Evolutionary conservation across 2,888 invertebrate species (phyloP).

Genomic region (Schizotus pectinicornis): DNA sequence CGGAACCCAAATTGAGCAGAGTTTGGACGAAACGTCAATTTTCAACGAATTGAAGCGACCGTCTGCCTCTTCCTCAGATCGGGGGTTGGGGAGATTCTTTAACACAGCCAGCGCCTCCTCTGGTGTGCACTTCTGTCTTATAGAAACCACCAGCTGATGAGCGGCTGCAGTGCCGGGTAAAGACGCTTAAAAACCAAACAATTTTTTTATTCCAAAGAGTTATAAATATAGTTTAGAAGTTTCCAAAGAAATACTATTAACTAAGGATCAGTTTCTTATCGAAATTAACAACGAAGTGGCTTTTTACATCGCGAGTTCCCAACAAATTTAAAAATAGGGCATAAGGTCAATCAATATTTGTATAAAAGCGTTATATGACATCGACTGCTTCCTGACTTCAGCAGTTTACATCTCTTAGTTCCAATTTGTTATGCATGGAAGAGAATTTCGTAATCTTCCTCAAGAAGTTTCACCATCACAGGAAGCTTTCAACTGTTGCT

Average conservation of each 20-base stretch:
- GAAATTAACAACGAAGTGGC: no score
- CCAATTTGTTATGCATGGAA: conserved; percentile 21
- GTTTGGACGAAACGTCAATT: conserved; percentile 97
- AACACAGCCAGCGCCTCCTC: conserved; percentile 89
- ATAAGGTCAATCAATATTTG: no score
- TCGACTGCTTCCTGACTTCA: not conserved
- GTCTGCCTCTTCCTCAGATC: conserved; percentile 76
- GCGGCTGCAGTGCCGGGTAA: conserved; percentile 84
- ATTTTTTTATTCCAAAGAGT: no score
- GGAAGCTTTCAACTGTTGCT: conserved; percentile 14
- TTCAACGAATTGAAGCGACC: conserved; percentile 88
- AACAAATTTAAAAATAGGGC: no score
- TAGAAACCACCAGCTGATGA: conserved; percentile 84
- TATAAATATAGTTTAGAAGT: no score
- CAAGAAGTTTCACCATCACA: conserved; percentile 14
- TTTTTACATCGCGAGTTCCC: no score
- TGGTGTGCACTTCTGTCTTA: conserved; percentile 87
- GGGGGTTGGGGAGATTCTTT: conserved; percentile 84
- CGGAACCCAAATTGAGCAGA: conserved; percentile 89
- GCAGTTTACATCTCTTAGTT: not conserved
- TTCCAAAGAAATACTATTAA: no score
- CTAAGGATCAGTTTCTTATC: no score
- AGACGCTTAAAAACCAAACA: conserved; percentile 62
- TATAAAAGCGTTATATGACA: no score
- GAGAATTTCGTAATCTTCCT: conserved; percentile 16